phyloP scores from a whole-genome alignment of 2,797 vertebrate genomes.

The Onychomys arenicola region DNA sequence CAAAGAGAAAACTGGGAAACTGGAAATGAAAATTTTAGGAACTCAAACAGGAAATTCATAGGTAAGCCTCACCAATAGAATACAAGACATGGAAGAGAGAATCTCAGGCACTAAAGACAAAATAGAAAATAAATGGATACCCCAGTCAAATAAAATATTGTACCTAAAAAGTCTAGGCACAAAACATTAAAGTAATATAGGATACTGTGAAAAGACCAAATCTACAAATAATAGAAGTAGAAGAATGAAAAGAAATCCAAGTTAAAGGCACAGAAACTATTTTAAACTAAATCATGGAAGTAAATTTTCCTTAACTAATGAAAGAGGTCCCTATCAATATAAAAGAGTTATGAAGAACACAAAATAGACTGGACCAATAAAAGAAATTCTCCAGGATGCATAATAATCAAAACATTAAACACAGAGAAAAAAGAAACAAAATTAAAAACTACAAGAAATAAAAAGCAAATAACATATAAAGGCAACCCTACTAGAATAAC shows the following conservation, averaged over 20 bases:
- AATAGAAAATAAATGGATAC: background rate
- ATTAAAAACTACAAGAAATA: background rate
- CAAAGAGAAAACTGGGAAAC: background rate
- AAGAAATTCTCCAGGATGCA: background rate
- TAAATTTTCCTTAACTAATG: background rate
- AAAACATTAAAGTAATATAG: background rate
- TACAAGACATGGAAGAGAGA: background rate
- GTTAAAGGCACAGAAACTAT: background rate
- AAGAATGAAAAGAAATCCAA: background rate
- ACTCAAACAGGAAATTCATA: background rate
- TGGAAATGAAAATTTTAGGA: background rate
- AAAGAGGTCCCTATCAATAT: background rate
- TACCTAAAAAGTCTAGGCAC: background rate
- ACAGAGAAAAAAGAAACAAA: background rate
- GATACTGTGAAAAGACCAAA: background rate
- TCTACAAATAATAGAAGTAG: background rate
- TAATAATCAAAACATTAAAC: background rate
- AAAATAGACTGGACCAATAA: background rate
- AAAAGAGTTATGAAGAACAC: background rate
- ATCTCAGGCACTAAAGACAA: background rate
- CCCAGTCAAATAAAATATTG: background rate
- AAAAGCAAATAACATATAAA: background rate
- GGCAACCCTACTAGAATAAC: background rate
- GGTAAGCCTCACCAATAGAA: background rate
- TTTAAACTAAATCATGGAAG: background rate